Evolutionary conservation across 2,888 invertebrate genomes (phyloP).

Genomic region (Sarcophaga subvicina): DNA sequence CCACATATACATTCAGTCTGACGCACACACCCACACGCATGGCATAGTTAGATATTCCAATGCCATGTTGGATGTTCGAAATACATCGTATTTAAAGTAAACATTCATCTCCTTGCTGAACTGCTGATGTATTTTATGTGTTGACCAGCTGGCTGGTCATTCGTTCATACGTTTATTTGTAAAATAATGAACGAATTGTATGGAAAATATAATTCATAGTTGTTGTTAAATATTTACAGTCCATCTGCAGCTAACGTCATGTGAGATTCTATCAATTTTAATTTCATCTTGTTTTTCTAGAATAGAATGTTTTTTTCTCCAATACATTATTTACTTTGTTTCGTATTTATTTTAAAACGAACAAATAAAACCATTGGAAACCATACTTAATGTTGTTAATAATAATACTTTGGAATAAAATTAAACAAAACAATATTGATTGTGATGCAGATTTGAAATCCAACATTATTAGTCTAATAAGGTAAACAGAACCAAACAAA

Average conservation of each 20-base stretch:
- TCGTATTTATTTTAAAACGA: constrained; percentile 5
- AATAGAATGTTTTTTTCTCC: background rate
- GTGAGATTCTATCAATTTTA: constrained; percentile 46
- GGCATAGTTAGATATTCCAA: background rate
- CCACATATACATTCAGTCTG: background rate
- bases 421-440: background rate
- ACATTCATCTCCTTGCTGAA: background rate
- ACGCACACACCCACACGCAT: background rate
- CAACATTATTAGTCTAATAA: background rate
- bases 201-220: constrained; percentile 31
- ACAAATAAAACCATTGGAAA: constrained; percentile 8
- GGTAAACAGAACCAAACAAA: constrained; percentile 13
- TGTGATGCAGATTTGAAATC: too few species aligned
- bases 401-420: constrained; percentile 11
- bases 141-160: constrained; percentile 22
- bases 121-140: background rate
- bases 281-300: constrained; percentile 18
- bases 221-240: constrained; percentile 45
- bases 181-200: constrained; percentile 10
- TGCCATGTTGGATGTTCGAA: too few species aligned
- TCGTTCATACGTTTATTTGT: background rate
- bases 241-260: constrained; percentile 21
- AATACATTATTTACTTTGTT: background rate
- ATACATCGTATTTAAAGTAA: constrained; percentile 20
- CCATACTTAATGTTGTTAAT: background rate